Conservation (phyloP, 1,140 invertebrate species). For the Cheumatopsyche charites region DNA sequence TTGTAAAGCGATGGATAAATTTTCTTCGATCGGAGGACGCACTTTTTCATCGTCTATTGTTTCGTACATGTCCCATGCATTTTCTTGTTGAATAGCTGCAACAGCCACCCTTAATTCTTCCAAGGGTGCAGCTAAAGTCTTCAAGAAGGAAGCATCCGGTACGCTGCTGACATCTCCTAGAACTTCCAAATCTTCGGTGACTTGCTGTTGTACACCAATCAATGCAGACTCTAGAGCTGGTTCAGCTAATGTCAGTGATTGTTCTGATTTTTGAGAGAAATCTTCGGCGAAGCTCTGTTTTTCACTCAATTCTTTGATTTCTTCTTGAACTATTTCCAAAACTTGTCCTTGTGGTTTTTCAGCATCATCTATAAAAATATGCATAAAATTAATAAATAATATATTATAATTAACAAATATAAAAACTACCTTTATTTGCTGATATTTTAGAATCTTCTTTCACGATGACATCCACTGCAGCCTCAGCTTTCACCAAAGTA, state of each 20-base stretch:
- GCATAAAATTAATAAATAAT: slow-evolving; percentile 16
- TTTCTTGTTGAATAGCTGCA: slow-evolving; percentile 48
- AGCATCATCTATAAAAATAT: not conserved
- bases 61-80: slow-evolving; percentile 45
- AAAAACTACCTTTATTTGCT: not conserved
- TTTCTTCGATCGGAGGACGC: not conserved
- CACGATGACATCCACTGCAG: too few relatives aligned
- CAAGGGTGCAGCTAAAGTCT: slow-evolving; percentile 48
- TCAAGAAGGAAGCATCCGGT: slow-evolving; percentile 41
- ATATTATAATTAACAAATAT: not conserved
- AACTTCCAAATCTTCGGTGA: not conserved
- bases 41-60: slow-evolving; percentile 21
- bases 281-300: slow-evolving; percentile 4
- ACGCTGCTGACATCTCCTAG: not conserved
- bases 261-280: not conserved
- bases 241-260: not conserved
- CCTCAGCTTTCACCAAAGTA: not conserved
- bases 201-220: slow-evolving; percentile 16
- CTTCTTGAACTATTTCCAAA: slow-evolving; percentile 6
- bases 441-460: slow-evolving; percentile 1
- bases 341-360: too few relatives aligned
- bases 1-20: slow-evolving; percentile 34
- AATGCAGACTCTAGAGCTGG: not conserved
- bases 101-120: slow-evolving; percentile 48
- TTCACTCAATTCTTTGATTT: not conserved